A percentile compares a stretch with the other conserved stretches of the same genome.
Evolutionary conservation across 2,888 invertebrate genomes (phyloP).

Genomic region (Tubulanus polymorphus): DNA sequence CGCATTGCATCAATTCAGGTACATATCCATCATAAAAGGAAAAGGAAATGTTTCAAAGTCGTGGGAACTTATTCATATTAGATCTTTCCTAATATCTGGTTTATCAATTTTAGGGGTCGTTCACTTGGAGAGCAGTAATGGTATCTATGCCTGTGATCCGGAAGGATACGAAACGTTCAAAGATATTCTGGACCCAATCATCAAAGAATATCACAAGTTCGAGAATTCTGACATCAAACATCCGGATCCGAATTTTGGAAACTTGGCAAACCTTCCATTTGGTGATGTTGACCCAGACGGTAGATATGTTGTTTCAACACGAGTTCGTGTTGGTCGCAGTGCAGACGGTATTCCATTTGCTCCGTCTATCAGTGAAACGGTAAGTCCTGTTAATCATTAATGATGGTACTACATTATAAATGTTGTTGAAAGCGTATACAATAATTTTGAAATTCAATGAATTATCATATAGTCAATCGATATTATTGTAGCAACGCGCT

Average conservation of each 20-base stretch:
- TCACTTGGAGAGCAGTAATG: slow-evolving; percentile 4
- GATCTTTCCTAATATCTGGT: no score
- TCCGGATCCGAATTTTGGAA: slow-evolving; percentile 79
- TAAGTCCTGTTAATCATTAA: no score
- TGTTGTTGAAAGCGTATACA: no score
- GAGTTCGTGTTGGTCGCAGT: slow-evolving; percentile 41
- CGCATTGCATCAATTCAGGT: slow-evolving; percentile 66
- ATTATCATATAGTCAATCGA: no score
- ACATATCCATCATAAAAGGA: no score
- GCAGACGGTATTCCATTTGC: slow-evolving; percentile 40
- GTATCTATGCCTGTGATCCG: slow-evolving; percentile 8
- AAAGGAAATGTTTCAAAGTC: no score
- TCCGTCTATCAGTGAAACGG: slow-evolving; percentile 71
- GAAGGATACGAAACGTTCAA: slow-evolving; percentile 6
- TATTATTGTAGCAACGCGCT: slow-evolving; percentile 7
- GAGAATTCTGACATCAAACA: slow-evolving; percentile 62
- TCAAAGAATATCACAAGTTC: slow-evolving; percentile 4
- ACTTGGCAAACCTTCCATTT: slow-evolving; percentile 73
- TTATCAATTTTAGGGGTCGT: background rate
- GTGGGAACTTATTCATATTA: no score
- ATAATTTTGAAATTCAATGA: no score
- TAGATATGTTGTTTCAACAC: slow-evolving; percentile 31
- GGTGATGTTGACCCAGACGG: slow-evolving; percentile 51
- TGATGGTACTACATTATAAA: no score
- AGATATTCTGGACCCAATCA: slow-evolving; percentile 8